Evolutionary conservation across 1,140 invertebrate genomes (phyloP).

Genomic region (Drosophila dunni): DNA sequence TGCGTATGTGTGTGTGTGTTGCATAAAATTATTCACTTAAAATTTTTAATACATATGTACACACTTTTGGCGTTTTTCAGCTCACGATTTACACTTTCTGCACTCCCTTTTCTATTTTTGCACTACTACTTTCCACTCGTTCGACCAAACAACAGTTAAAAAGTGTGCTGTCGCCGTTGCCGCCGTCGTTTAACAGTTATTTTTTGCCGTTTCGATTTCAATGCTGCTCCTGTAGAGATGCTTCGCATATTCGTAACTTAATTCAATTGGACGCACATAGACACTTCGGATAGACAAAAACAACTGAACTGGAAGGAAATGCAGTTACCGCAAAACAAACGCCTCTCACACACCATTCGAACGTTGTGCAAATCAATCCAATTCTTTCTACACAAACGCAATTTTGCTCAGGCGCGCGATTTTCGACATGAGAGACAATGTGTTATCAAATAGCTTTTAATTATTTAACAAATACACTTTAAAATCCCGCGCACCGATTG

Average conservation of each 20-base stretch:
- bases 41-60: slow-evolving; percentile 46
- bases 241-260: slow-evolving; percentile 31
- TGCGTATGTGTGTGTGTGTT: slow-evolving; percentile 40
- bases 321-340: slow-evolving; percentile 34
- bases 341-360: slow-evolving; percentile 7
- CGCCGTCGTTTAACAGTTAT: slow-evolving; percentile 57
- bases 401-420: slow-evolving; percentile 22
- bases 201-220: slow-evolving; percentile 39
- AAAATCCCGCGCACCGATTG: slow-evolving; percentile 43
- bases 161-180: slow-evolving; percentile 14
- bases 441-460: slow-evolving; percentile 40
- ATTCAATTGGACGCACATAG: slow-evolving; percentile 29
- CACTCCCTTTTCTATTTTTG: slow-evolving; percentile 26
- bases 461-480: slow-evolving; percentile 49
- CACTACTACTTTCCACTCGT: slow-evolving; percentile 25
- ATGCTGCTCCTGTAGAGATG: slow-evolving; percentile 23
- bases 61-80: slow-evolving; percentile 46
- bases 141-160: slow-evolving; percentile 66
- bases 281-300: slow-evolving; percentile 51
- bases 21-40: slow-evolving; percentile 64
- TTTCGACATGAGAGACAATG: slow-evolving; percentile 4
- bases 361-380: slow-evolving; percentile 13
- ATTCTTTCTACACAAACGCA: slow-evolving; percentile 22
- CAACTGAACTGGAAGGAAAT: slow-evolving; percentile 29
- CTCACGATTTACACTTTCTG: slow-evolving; percentile 20